Conservation (phyloP, 2,797 vertebrate species). For the Rhinichthys osculus region DNA sequence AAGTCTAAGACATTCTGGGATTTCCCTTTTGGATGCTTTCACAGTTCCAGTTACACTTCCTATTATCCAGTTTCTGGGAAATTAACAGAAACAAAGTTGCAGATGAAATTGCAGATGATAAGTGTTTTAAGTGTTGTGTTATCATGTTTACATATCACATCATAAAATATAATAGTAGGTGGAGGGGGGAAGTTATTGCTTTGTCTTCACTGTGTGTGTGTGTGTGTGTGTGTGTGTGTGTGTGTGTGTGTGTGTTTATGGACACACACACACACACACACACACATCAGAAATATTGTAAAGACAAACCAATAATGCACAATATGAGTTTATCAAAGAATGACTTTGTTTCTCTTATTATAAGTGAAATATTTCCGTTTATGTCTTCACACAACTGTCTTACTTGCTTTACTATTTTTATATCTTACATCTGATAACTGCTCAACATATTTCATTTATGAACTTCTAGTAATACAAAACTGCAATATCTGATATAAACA, state of each 20-base stretch:
- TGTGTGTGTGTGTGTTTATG: too few species aligned
- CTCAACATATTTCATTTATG: background rate
- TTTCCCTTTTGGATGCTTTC: background rate
- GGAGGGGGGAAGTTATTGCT: background rate
- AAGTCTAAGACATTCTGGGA: background rate
- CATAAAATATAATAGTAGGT: background rate
- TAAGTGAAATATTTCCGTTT: background rate
- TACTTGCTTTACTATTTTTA: background rate
- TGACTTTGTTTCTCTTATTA: background rate
- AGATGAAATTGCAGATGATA: background rate
- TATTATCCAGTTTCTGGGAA: background rate
- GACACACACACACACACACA: too few species aligned
- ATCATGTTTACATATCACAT: background rate
- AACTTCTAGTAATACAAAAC: background rate
- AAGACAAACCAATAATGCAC: background rate
- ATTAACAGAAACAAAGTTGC: background rate
- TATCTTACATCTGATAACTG: background rate
- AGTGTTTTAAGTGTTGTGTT: background rate
- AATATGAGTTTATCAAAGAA: background rate
- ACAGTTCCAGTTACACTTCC: background rate
- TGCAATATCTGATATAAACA: background rate
- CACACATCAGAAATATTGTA: too few species aligned
- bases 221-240: too few species aligned
- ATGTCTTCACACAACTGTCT: background rate
- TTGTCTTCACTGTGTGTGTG: background rate